phyloP scores from a whole-genome alignment of 92 coral and sea anemone genomes.

The Paragorgia papillata region DNA sequence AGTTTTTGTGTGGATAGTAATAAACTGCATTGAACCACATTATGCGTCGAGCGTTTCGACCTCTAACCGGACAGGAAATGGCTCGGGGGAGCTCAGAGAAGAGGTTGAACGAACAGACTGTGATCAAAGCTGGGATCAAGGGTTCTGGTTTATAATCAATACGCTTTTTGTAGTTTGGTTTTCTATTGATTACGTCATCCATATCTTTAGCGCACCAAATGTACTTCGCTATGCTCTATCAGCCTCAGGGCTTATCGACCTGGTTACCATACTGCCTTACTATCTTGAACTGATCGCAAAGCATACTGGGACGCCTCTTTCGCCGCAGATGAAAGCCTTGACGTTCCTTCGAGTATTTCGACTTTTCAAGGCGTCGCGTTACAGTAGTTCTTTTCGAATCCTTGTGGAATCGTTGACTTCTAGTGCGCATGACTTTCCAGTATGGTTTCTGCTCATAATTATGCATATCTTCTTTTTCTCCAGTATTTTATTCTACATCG shows the following conservation, averaged over 20 bases:
- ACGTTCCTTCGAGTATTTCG: slow-evolving; percentile 74
- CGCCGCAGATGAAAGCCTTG: slow-evolving; percentile 42
- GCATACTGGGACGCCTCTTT: slow-evolving; percentile 46
- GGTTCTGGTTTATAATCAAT: slow-evolving; percentile 49
- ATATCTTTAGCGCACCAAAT: slow-evolving; percentile 56
- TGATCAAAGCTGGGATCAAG: background rate
- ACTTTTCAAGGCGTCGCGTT: slow-evolving; percentile 75
- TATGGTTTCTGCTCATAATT: slow-evolving; percentile 67
- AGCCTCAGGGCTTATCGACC: slow-evolving; percentile 67
- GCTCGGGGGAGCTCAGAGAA: background rate
- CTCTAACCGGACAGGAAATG: background rate
- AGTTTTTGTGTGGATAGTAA: slow-evolving; percentile 11
- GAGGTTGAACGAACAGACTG: background rate
- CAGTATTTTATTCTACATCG: slow-evolving; percentile 69
- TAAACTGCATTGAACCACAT: slow-evolving; percentile 8
- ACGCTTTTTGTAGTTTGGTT: slow-evolving; percentile 74
- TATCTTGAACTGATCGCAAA: slow-evolving; percentile 65
- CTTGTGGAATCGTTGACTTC: slow-evolving; percentile 64
- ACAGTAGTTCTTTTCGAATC: slow-evolving; percentile 69
- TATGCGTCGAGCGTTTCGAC: background rate
- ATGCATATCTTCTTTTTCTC: slow-evolving; percentile 76
- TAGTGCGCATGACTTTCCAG: slow-evolving; percentile 71
- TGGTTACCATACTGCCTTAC: slow-evolving; percentile 74
- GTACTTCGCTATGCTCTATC: slow-evolving; percentile 57
- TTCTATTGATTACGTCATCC: slow-evolving; percentile 66